Evolutionary conservation across 2,888 invertebrate species (phyloP).

Genomic region (Agrilus cyanescens): DNA sequence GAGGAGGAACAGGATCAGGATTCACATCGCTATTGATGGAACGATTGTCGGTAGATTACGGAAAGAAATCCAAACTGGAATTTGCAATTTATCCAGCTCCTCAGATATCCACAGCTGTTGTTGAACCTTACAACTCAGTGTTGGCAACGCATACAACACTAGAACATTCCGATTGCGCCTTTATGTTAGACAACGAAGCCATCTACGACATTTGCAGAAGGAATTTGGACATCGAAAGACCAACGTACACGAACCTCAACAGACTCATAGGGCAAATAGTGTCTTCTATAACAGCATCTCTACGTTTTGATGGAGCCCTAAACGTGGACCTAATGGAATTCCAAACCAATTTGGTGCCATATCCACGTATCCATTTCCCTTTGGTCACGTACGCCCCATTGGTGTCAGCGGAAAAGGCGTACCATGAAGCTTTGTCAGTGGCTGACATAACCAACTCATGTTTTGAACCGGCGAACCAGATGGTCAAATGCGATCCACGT

Average conservation of each 20-base stretch:
- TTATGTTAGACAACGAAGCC: slow-evolving; percentile 40
- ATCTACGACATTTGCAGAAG: slow-evolving; percentile 44
- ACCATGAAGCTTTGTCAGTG: slow-evolving; percentile 44
- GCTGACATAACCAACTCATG: slow-evolving; percentile 49
- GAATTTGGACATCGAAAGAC: slow-evolving; percentile 48
- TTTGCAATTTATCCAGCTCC: slow-evolving; percentile 93
- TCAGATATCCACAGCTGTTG: slow-evolving; percentile 43
- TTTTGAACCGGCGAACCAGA: slow-evolving; percentile 51
- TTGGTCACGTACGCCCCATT: slow-evolving; percentile 44
- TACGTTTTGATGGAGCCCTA: slow-evolving; percentile 47
- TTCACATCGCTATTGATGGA: slow-evolving; percentile 90
- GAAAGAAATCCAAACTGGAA: slow-evolving; percentile 86
- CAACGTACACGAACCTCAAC: slow-evolving; percentile 52
- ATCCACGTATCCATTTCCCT: slow-evolving; percentile 51
- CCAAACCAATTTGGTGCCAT: slow-evolving; percentile 46
- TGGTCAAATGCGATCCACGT: slow-evolving; percentile 44
- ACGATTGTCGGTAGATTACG: slow-evolving; percentile 80
- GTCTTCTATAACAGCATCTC: slow-evolving; percentile 46
- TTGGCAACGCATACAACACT: slow-evolving; percentile 48
- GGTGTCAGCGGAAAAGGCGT: slow-evolving; percentile 46
- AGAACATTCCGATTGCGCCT: slow-evolving; percentile 50
- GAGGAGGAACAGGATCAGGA: slow-evolving; percentile 82
- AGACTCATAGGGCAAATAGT: slow-evolving; percentile 45
- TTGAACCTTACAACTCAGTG: slow-evolving; percentile 52
- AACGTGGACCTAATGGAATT: slow-evolving; percentile 50